These are phyloP conservation scores for Drosophila grimshawi DNA, from an alignment of 1,140 invertebrate genomes.

Conservation along the genomic window DNA sequence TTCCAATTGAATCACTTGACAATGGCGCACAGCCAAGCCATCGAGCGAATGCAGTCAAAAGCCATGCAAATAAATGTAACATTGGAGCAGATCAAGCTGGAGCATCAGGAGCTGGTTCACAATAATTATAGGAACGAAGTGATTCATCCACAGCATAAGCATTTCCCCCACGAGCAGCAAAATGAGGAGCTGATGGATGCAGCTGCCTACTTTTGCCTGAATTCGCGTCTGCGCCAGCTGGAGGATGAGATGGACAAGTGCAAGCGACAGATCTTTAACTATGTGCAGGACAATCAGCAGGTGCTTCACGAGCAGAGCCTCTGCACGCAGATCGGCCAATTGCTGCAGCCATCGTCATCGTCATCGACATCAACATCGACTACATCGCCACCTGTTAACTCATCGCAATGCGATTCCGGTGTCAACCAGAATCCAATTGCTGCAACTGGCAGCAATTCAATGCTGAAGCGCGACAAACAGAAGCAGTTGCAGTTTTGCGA, in stretches of 20 bases:
- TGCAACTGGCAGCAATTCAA: neutral
- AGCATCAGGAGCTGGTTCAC: conserved; percentile 16
- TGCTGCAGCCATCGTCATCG: conserved; percentile 14
- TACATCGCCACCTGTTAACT: neutral
- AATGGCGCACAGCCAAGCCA: neutral
- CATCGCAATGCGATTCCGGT: conserved; percentile 19
- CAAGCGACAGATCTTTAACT: conserved; percentile 56
- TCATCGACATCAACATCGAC: neutral
- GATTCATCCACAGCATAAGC: neutral
- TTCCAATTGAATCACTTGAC: neutral
- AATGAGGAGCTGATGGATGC: neutral
- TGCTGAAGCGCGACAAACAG: conserved; percentile 41
- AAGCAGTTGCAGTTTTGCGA: conserved; percentile 52
- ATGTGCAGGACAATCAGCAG: conserved; percentile 57
- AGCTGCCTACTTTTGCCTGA: conserved; percentile 46
- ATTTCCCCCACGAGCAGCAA: neutral
- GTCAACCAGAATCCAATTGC: conserved; percentile 9
- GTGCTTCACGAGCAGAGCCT: conserved; percentile 40
- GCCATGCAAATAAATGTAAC: neutral
- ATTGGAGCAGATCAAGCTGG: conserved; percentile 16
- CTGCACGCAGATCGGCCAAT: conserved; percentile 43
- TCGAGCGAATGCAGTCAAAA: neutral
- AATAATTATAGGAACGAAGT: neutral
- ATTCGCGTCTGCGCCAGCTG: conserved; percentile 35
- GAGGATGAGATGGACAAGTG: conserved; percentile 68